phyloP scores from a whole-genome alignment of 2,797 vertebrate species.

The Melanotaenia pygmaea region DNA sequence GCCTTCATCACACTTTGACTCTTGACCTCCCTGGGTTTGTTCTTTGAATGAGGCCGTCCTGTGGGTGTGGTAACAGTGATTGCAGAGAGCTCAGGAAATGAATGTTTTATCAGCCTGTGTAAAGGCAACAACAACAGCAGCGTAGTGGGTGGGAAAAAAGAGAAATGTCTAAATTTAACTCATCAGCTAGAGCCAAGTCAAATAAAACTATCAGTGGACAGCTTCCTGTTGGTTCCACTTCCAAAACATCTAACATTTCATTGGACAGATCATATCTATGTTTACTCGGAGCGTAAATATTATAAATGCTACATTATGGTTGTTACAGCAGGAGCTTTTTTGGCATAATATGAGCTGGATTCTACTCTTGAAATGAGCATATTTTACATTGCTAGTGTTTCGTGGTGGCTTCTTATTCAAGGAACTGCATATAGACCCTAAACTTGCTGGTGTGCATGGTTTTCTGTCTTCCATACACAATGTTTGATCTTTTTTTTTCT shows the following conservation, averaged over 20 bases:
- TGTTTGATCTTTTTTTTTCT: constrained; percentile 12
- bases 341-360: constrained; percentile 5
- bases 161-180: constrained; percentile 76
- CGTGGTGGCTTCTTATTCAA: constrained; percentile 20
- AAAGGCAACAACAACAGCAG: constrained; percentile 72
- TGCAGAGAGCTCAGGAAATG: constrained; percentile 76
- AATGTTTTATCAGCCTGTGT: constrained; percentile 78
- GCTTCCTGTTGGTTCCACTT: constrained; percentile 61
- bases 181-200: constrained; percentile 64
- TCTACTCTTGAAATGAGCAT: constrained; percentile 3
- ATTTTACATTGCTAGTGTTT: constrained; percentile 13
- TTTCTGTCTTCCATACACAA: constrained; percentile 7
- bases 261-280: constrained; percentile 27
- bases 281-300: constrained; percentile 31
- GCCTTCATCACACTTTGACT: constrained; percentile 41
- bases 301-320: constrained; percentile 1
- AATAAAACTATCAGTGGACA: constrained; percentile 57
- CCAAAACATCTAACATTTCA: constrained; percentile 41
- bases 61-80: constrained; percentile 65
- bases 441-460: neutral
- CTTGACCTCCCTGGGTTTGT: constrained; percentile 54
- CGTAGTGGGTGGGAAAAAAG: constrained; percentile 55
- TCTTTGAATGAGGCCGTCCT: constrained; percentile 55
- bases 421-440: constrained; percentile 15
- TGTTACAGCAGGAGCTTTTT: constrained; percentile 13